These are phyloP conservation scores for Prionace glauca DNA, from an alignment of 2,797 vertebrate species.

Conservation along the genomic window DNA sequence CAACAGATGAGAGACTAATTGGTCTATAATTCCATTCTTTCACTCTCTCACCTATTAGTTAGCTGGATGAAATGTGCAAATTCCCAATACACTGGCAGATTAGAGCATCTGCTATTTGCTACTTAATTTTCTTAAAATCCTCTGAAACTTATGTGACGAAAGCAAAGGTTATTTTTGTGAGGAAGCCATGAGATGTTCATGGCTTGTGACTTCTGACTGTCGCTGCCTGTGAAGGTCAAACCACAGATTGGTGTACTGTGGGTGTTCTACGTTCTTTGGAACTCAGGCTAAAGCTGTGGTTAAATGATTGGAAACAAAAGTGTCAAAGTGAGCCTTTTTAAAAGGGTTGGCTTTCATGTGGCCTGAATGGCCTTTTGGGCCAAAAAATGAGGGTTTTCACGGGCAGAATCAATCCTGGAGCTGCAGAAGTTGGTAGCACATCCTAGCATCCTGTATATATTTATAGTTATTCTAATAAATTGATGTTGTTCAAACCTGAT, in stretches of 20 bases:
- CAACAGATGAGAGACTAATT: background rate
- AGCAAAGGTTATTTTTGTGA: background rate
- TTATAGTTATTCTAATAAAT: no score
- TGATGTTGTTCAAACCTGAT: no score
- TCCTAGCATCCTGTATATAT: no score
- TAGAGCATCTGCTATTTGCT: background rate
- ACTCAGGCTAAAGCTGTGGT: background rate
- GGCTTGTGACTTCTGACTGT: background rate
- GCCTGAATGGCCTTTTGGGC: no score
- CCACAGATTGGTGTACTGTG: background rate
- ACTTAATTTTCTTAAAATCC: background rate
- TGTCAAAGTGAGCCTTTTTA: no score
- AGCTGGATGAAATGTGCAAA: background rate
- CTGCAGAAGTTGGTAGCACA: no score
- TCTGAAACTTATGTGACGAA: background rate
- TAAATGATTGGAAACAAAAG: no score
- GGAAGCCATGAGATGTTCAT: no score
- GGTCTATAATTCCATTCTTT: background rate
- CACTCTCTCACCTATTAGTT: background rate
- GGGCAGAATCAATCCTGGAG: no score
- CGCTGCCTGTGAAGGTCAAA: background rate
- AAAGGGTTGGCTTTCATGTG: no score
- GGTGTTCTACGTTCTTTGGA: background rate
- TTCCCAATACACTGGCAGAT: background rate
- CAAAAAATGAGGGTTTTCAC: no score